Percentiles rank a stretch among this genome's conserved stretches.
Evolutionary conservation across 2,113 vertebrate genomes (phyloP).

Genomic region (Bufo bufo): DNA sequence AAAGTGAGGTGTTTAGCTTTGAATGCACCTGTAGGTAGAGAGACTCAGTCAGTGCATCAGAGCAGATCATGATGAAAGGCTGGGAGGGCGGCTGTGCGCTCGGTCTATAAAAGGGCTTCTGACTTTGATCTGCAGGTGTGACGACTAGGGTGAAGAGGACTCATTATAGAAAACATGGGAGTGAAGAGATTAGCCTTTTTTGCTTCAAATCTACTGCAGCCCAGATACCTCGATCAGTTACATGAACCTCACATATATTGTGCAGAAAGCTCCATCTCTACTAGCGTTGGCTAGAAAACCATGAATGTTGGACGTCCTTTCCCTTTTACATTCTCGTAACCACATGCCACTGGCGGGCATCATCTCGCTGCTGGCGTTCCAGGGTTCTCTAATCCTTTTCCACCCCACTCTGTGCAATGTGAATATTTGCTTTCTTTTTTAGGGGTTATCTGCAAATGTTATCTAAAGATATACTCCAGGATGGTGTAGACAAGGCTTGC

Average conservation of each 20-base stretch:
- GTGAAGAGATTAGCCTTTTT: background rate
- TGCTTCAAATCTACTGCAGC: background rate
- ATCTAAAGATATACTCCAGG: background rate
- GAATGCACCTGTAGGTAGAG: slow-evolving; percentile 34
- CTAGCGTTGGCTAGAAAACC: background rate
- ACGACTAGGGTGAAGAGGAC: background rate
- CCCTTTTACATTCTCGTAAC: too few relatives aligned
- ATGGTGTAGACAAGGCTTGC: background rate
- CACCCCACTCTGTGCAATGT: background rate
- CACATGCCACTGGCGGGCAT: too few relatives aligned
- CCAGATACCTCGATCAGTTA: background rate
- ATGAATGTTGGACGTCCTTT: background rate
- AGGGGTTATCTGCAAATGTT: slow-evolving; percentile 1
- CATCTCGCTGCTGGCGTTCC: too few relatives aligned
- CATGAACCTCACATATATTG: background rate
- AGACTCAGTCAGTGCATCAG: slow-evolving; percentile 23
- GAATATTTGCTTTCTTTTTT: background rate
- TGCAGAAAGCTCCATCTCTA: background rate
- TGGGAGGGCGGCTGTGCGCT: background rate
- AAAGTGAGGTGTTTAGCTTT: background rate
- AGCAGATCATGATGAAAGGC: slow-evolving; percentile 53
- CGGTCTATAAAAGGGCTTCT: slow-evolving; percentile 28
- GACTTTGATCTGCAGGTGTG: slow-evolving; percentile 57
- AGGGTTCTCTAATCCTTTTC: background rate
- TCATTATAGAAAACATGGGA: background rate